Evolutionary conservation across 2,113 vertebrate genomes (phyloP).

Genomic region (Okapia johnstoni): DNA sequence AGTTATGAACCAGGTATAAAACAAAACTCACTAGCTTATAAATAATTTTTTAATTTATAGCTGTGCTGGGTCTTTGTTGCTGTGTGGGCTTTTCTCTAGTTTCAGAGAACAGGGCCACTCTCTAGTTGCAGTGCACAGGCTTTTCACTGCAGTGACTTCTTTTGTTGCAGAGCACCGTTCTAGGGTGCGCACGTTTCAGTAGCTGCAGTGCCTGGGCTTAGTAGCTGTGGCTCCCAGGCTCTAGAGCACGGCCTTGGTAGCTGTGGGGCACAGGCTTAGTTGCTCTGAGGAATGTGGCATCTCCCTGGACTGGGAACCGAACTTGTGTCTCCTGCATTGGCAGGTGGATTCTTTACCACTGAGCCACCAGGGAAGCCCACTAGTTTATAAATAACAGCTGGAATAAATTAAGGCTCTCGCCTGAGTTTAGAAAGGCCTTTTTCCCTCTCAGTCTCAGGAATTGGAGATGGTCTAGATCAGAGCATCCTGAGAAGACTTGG

Average conservation of each 20-base stretch:
- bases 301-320: not conserved
- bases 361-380: not conserved
- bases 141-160: not conserved
- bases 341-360: not conserved
- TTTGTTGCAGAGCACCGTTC: accelerated
- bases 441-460: not conserved
- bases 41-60: not conserved
- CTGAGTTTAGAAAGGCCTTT: not conserved
- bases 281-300: not conserved
- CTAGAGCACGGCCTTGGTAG: not conserved
- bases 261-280: not conserved
- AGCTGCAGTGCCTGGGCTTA: not conserved
- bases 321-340: not conserved
- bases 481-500: not conserved
- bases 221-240: not conserved
- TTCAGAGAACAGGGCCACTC: not conserved
- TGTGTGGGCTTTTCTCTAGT: not conserved
- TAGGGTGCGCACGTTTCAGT: accelerated
- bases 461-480: not conserved
- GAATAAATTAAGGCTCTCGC: not conserved
- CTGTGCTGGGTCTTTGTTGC: not conserved
- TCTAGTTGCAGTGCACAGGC: not conserved
- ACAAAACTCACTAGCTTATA: not conserved
- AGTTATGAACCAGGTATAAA: not conserved
- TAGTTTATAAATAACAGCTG: not conserved